These are phyloP conservation scores for Muntiacus reevesi DNA, from an alignment of 2,113 vertebrate genomes.

Conservation along the genomic window DNA sequence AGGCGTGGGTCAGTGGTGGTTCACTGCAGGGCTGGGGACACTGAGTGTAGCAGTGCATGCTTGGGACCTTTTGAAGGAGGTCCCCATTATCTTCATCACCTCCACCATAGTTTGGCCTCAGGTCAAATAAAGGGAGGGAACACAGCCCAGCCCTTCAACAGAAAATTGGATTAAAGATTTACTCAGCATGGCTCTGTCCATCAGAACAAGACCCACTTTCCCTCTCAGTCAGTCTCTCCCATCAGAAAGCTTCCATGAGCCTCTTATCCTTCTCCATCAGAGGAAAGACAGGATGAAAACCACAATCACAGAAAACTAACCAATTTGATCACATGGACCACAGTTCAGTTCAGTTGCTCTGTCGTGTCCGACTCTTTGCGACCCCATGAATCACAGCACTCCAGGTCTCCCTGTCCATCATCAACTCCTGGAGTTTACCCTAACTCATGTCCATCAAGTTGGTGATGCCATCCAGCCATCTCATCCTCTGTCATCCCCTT, in stretches of 20 bases:
- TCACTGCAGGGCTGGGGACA: neutral
- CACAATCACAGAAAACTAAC: neutral
- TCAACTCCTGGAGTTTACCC: too few species aligned
- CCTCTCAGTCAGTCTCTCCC: neutral
- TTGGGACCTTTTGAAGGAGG: neutral
- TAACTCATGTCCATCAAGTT: too few species aligned
- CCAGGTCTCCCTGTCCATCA: too few species aligned
- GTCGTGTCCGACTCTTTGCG: too few species aligned
- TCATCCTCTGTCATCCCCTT: too few species aligned
- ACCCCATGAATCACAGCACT: too few species aligned
- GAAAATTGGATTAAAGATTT: neutral
- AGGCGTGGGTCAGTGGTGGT: rapidly evolving
- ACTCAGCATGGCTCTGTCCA: neutral
- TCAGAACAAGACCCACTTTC: neutral
- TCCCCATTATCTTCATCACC: neutral
- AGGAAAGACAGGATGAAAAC: neutral
- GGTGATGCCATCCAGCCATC: too few species aligned
- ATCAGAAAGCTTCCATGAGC: neutral
- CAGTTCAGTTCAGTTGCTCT: too few species aligned
- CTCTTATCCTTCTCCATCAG: neutral
- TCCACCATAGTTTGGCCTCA: neutral
- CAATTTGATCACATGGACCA: neutral
- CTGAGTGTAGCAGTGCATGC: neutral
- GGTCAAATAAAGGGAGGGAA: neutral
- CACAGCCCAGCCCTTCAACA: neutral